These are phyloP conservation scores for Limnothrissa miodon DNA, from an alignment of 2,113 vertebrate genomes.

Conservation along the genomic window DNA sequence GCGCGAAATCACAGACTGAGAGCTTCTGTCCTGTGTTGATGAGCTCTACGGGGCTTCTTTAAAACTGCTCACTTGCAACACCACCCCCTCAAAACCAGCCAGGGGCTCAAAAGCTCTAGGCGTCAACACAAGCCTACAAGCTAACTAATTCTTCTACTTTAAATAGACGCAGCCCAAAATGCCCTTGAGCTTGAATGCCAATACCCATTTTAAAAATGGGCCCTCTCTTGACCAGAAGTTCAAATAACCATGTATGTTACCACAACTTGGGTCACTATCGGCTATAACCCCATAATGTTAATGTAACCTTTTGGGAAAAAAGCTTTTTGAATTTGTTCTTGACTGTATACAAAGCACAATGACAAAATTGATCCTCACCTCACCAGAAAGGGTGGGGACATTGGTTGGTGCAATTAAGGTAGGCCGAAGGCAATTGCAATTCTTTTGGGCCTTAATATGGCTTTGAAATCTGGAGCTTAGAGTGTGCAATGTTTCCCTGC, in stretches of 20 bases:
- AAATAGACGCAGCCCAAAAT: neutral
- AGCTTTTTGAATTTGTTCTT: no score
- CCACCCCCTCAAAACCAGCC: neutral
- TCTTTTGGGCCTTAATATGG: neutral
- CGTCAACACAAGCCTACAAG: conserved; percentile 2
- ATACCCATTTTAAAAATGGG: neutral
- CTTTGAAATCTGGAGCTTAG: neutral
- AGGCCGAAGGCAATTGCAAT: neutral
- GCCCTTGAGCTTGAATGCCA: neutral
- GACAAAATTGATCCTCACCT: no score
- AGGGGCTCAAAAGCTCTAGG: neutral
- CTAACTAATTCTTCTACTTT: conserved; percentile 6
- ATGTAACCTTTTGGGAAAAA: no score
- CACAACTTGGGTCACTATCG: no score
- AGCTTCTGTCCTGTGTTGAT: neutral
- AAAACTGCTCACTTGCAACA: conserved; percentile 17
- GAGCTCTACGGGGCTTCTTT: neutral
- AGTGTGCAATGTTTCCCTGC: neutral
- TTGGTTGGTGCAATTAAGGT: no score
- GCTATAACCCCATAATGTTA: no score
- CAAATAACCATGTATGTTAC: no score
- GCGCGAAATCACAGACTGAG: neutral
- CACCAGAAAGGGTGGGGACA: no score
- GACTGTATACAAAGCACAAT: no score
- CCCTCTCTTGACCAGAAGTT: neutral